Base-by-base conservation (phyloP, 2,797 vertebrate species). In the Pelobates cultripes region DNA sequence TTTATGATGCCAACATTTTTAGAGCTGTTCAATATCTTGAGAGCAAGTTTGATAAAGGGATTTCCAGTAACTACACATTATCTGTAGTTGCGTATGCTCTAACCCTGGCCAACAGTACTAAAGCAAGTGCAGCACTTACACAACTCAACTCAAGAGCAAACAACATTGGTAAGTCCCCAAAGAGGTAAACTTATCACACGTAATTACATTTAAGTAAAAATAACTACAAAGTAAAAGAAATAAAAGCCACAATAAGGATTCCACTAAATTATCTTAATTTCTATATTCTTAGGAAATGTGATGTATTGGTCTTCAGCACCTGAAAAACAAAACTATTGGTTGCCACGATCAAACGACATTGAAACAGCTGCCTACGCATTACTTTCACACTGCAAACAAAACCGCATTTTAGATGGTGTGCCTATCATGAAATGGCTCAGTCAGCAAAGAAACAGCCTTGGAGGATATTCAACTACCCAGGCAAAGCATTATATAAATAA, bases 401-500 rank as follows among this genome's bases (percentile, higher is more conserved):
- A 84, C 81, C 87, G 42, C 9, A 78, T 93, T 4, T 40, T 85
- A 5, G 90, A 92, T 43, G 91, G 88, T 47, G 85, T 94, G 6
- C 5, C 43, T 3, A 80, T 91, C 9, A 84, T 94, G 87, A 93
- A 93, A 85, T 94, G 93, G 93, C 83, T 95, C 7, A 89, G 85
- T 70, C 84, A 61, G 3, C 91, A 92, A 79, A 91, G 90, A 2
- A 91, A 86, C 72, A 79, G 89, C 67, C 85, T 89, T 0, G 94
- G 94, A 70, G 90, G 91, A n/a, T 94, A 84, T 7, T 79, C 88
- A 7, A 86, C 91, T 7, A 94, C 93, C n/a, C 94, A 95, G 90
- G 94, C 93, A 66, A 84, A 45, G 47, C 47, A 51, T 51, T 28
- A 28, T 28, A 28, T 28, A 28, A 28, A 28, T 28, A 28, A 28